phyloP scores from a whole-genome alignment of 2,113 vertebrate genomes.

The Craseonycteris thonglongyai region DNA sequence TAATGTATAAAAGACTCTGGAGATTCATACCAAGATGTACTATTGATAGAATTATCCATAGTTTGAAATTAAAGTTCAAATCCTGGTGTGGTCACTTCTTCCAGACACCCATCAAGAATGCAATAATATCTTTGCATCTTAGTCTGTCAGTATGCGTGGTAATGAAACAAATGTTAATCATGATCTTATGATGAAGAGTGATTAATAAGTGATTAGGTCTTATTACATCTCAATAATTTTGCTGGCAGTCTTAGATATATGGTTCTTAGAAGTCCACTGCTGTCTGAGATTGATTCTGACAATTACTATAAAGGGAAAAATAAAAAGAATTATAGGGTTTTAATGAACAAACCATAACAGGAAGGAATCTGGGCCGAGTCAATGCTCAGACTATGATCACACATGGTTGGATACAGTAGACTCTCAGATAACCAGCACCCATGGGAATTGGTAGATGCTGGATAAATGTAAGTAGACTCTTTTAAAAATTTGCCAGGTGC shows the following conservation, averaged over 20 bases:
- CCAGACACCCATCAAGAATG: neutral
- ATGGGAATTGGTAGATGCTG: no score
- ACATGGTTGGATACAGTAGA: neutral
- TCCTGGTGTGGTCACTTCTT: neutral
- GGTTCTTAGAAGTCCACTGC: neutral
- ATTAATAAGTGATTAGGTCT: neutral
- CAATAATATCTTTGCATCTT: neutral
- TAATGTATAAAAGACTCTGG: neutral
- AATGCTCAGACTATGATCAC: neutral
- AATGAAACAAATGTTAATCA: slow-evolving; percentile 25
- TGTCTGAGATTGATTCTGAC: neutral
- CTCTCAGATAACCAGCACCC: no score
- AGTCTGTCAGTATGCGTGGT: neutral
- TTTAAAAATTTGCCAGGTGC: no score
- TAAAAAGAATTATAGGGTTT: neutral
- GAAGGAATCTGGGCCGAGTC: neutral
- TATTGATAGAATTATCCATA: neutral
- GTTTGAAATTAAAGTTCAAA: neutral
- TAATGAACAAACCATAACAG: neutral
- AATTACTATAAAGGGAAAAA: neutral
- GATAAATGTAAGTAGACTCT: no score
- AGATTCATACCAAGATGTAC: neutral
- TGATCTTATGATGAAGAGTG: neutral
- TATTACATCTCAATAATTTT: slow-evolving; percentile 1
- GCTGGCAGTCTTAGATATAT: neutral